phyloP scores from a whole-genome alignment of 2,797 vertebrate species.

The Staurois parvus region DNA sequence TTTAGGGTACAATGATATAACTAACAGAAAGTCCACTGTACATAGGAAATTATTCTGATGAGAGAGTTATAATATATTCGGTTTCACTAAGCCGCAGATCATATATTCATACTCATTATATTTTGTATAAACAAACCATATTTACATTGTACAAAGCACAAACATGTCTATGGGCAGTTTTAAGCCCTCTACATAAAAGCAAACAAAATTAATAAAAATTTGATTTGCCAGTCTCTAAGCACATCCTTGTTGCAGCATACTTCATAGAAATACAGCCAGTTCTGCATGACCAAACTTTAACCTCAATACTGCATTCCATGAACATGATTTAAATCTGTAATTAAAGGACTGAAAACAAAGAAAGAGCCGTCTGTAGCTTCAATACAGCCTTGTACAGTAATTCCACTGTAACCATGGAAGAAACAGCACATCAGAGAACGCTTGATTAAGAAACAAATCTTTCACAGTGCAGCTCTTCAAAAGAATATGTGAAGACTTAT shows the following conservation, averaged over 20 bases:
- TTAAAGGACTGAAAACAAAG: slow-evolving; percentile 26
- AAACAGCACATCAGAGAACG: slow-evolving; percentile 19
- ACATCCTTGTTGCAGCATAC: not conserved
- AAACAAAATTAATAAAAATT: not conserved
- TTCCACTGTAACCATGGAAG: slow-evolving; percentile 28
- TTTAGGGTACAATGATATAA: not conserved
- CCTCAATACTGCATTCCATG: slow-evolving; percentile 46
- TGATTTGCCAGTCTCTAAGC: not conserved
- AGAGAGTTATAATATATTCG: not conserved
- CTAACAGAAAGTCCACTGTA: not conserved
- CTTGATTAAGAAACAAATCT: slow-evolving; percentile 14
- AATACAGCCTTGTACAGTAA: slow-evolving; percentile 17
- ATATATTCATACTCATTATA: too few species aligned
- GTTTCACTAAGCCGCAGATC: not conserved
- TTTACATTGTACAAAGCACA: not conserved
- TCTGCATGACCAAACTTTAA: slow-evolving; percentile 45
- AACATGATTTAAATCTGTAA: slow-evolving; percentile 46
- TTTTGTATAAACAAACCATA: not conserved
- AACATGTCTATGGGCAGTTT: not conserved
- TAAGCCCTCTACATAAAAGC: not conserved
- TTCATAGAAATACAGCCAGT: slow-evolving; percentile 30
- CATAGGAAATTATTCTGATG: not conserved
- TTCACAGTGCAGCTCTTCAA: not conserved
- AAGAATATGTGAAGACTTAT: slow-evolving; percentile 5
- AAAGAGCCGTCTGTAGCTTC: slow-evolving; percentile 30